These are phyloP conservation scores for Aptenodytes patagonicus DNA, from an alignment of 2,113 vertebrate genomes.

Conservation along the genomic window DNA sequence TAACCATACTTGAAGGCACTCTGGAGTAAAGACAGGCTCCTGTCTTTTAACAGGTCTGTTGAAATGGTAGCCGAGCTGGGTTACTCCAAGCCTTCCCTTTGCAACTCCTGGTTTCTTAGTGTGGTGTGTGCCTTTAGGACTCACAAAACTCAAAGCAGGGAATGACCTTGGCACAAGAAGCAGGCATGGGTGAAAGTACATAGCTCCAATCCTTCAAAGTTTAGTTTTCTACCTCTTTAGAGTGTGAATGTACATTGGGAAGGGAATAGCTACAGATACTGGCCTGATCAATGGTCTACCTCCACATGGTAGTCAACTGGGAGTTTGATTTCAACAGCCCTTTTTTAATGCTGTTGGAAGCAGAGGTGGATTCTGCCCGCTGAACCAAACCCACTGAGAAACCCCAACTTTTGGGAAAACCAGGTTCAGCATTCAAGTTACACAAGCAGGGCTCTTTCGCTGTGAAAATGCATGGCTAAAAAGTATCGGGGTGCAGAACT, in stretches of 20 bases:
- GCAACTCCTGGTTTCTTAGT: neutral
- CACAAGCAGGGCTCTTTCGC: neutral
- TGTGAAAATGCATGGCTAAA: neutral
- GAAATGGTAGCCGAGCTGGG: neutral
- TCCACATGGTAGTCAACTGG: neutral
- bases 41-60: neutral
- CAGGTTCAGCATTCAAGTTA: neutral
- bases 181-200: neutral
- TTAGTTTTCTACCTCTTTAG: neutral
- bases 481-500: neutral
- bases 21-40: neutral
- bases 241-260: neutral
- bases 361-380: neutral
- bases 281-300: neutral
- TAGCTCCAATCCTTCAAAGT: neutral
- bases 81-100: neutral
- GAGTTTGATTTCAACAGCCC: neutral
- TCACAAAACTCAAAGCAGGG: neutral
- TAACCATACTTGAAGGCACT: neutral
- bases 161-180: neutral
- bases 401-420: neutral
- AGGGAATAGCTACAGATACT: neutral
- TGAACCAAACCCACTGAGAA: neutral
- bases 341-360: neutral
- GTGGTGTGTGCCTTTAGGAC: neutral